Conservation (phyloP, 2,797 vertebrate species). For the Parauchenoglanis ngamensis region DNA sequence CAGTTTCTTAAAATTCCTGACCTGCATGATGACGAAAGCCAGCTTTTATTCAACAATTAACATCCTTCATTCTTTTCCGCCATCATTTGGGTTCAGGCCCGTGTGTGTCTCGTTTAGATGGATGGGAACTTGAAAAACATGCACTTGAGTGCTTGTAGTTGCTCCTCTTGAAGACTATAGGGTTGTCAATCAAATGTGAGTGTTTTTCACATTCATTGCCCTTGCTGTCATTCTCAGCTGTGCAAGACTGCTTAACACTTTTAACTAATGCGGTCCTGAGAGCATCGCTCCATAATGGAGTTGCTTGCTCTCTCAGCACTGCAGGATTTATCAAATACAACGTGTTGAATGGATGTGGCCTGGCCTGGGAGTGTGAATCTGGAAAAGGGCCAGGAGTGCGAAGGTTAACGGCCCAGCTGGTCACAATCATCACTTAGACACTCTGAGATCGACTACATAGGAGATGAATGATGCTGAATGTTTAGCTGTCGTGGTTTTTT, state of each 20-base stretch:
- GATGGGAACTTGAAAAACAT: constrained; percentile 53
- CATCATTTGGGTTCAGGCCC: constrained; percentile 63
- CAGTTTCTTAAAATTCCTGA: constrained; percentile 68
- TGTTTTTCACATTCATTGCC: constrained; percentile 34
- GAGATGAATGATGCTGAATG: constrained; percentile 18
- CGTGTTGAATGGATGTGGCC: constrained; percentile 26
- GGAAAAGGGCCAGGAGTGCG: constrained; percentile 16
- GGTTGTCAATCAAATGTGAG: constrained; percentile 68
- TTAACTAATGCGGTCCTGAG: constrained; percentile 52
- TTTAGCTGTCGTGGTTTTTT: neutral
- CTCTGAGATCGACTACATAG: neutral
- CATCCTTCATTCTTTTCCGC: neutral
- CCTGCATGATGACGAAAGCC: constrained; percentile 72
- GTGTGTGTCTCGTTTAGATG: constrained; percentile 73
- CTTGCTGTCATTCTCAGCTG: constrained; percentile 59
- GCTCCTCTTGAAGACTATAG: constrained; percentile 61
- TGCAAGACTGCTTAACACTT: constrained; percentile 52
- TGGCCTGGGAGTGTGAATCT: constrained; percentile 3
- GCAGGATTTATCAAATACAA: constrained; percentile 33
- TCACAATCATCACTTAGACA: constrained; percentile 25
- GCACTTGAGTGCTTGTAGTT: constrained; percentile 62
- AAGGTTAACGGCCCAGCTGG: constrained; percentile 4
- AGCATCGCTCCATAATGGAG: constrained; percentile 5
- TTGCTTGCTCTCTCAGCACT: constrained; percentile 17
- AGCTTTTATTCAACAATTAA: constrained; percentile 64